phyloP scores from a whole-genome alignment of 2,888 invertebrate genomes.

The Hyposoter dolosus region DNA sequence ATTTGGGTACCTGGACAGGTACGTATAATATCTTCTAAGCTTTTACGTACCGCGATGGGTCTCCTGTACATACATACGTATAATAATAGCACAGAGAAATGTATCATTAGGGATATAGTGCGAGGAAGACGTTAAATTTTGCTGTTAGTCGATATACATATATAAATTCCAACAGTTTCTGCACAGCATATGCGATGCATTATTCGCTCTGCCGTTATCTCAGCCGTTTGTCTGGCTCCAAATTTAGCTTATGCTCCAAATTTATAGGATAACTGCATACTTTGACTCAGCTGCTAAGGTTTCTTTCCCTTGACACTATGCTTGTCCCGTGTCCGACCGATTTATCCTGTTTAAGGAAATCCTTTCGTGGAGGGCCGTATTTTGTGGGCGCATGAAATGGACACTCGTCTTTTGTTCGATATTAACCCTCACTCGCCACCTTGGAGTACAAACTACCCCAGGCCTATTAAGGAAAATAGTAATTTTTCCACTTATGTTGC shows the following conservation, averaged over 20 bases:
- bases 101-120: slow-evolving; percentile 64
- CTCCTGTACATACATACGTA: slow-evolving; percentile 3
- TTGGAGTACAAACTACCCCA: too few species aligned
- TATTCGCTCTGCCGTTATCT: slow-evolving; percentile 65
- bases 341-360: neutral
- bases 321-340: neutral
- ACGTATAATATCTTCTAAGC: slow-evolving; percentile 57
- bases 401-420: too few species aligned
- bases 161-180: slow-evolving; percentile 21
- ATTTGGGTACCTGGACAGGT: slow-evolving; percentile 52
- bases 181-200: slow-evolving; percentile 55
- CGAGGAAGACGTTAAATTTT: slow-evolving; percentile 53
- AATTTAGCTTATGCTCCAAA: slow-evolving; percentile 51
- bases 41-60: slow-evolving; percentile 49
- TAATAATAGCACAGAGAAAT: slow-evolving; percentile 54
- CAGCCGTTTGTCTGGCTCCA: slow-evolving; percentile 65
- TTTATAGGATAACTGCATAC: slow-evolving; percentile 41
- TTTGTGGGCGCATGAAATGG: too few species aligned
- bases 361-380: too few species aligned
- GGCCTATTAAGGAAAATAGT: too few species aligned
- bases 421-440: too few species aligned
- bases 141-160: slow-evolving; percentile 32
- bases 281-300: slow-evolving; percentile 4
- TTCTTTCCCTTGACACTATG: neutral
- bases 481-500: too few species aligned